A percentile compares a stretch with the other conserved stretches of the same genome.
These are phyloP conservation scores for Carettochelys insculpta DNA, from an alignment of 2,113 vertebrate genomes.

Conservation along the genomic window DNA sequence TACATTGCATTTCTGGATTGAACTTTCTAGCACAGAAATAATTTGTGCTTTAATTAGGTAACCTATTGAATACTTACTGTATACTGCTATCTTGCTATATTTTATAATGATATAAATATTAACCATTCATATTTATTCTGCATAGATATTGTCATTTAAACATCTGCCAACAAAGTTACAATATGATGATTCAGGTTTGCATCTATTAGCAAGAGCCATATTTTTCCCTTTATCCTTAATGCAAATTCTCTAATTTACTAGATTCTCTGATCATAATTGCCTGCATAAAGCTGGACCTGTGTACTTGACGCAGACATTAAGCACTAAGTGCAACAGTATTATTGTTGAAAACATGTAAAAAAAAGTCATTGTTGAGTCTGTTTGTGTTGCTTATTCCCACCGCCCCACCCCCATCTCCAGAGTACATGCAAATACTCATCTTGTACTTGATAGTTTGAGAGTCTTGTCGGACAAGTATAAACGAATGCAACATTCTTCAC, in stretches of 20 bases:
- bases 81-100: conserved; percentile 37
- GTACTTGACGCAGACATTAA: conserved; percentile 26
- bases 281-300: conserved; percentile 26
- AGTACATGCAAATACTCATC: conserved; percentile 17
- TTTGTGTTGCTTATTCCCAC: not conserved
- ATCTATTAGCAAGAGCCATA: conserved; percentile 51
- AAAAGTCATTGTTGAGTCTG: not conserved
- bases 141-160: conserved; percentile 56
- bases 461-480: not conserved
- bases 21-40: not conserved
- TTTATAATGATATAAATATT: conserved; percentile 42
- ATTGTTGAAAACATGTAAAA: not conserved
- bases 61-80: conserved; percentile 14
- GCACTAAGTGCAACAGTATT: conserved; percentile 29
- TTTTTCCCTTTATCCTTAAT: conserved; percentile 47
- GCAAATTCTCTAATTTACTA: conserved; percentile 43
- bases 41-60: not conserved
- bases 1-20: not conserved
- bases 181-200: conserved; percentile 54
- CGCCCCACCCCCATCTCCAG: conserved; percentile 20
- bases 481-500: conserved; percentile 30
- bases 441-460: not conserved
- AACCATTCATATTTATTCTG: conserved; percentile 50
- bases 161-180: conserved; percentile 49
- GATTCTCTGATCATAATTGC: conserved; percentile 40